phyloP scores from a whole-genome alignment of 2,888 invertebrate genomes.

The Spodoptera exigua region DNA sequence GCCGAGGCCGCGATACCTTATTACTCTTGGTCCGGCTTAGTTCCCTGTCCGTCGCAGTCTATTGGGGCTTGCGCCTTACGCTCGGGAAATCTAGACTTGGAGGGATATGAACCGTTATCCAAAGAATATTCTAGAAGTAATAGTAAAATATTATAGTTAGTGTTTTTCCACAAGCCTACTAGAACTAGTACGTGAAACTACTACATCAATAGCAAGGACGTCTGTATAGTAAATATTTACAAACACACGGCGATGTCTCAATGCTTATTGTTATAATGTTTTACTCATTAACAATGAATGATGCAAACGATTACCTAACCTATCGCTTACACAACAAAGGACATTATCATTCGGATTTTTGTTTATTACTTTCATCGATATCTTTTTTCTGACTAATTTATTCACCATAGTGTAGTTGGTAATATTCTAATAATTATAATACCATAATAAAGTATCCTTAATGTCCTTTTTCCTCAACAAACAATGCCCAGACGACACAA shows the following conservation, averaged over 20 bases:
- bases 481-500: too few relatives aligned
- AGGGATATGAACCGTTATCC: too few relatives aligned
- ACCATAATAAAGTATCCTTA: too few relatives aligned
- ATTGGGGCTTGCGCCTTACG: too few relatives aligned
- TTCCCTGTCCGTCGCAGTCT: too few relatives aligned
- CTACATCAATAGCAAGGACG: slow-evolving; percentile 56
- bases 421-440: too few relatives aligned
- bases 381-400: slow-evolving; percentile 11
- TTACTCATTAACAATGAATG: slow-evolving; percentile 74
- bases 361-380: slow-evolving; percentile 41
- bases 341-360: slow-evolving; percentile 44
- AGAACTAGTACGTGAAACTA: slow-evolving; percentile 22
- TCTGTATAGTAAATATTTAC: slow-evolving; percentile 68
- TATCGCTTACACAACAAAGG: slow-evolving; percentile 54
- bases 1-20: too few relatives aligned
- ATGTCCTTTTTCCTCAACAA: too few relatives aligned
- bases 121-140: slow-evolving; percentile 23
- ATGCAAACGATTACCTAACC: slow-evolving; percentile 77
- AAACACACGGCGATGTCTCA: slow-evolving; percentile 68
- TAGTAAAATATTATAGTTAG: not conserved
- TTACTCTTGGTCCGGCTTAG: too few relatives aligned
- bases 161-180: not conserved
- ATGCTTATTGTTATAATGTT: slow-evolving; percentile 71
- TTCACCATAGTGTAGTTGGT: too few relatives aligned
- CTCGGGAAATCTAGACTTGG: too few relatives aligned